Base-by-base conservation (phyloP, 2,113 vertebrate genomes). In the Crotalus helleri region DNA sequence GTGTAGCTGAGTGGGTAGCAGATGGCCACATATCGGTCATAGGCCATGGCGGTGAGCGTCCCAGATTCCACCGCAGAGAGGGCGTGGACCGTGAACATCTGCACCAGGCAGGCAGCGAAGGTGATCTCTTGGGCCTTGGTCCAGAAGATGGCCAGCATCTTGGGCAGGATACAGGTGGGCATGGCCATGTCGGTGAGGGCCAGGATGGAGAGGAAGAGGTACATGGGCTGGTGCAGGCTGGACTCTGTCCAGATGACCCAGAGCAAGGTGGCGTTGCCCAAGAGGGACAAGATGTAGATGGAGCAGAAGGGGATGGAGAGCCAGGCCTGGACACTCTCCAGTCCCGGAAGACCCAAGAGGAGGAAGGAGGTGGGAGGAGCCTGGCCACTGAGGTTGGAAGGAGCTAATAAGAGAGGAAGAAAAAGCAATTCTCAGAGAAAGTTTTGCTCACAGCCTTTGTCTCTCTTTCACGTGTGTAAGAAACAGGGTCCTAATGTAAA, bases 31-130 rank as follows among this genome's bases (percentile, higher is more conserved):
- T 97, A 98, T 0, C 96, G 93, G 93, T 97, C 97, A 0, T 97
- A 95, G 0, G 97, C 97, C 97, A 98, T 98, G 1, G 97, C 97
- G 93, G 97, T 91, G 57, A 98, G 93, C 0, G 97, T 96, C 0
- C 96, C 96, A 0, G 97, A 97, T 1, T 98, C 97, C 7, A 95
- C 92, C 0, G 94, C 96, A 93, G 96, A 97, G 90, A 95, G 95
- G 95, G 97, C 97, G 1, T 97, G 97, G 2, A 97, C 97, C 85
- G 97, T 96, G 94, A 97, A 97, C 96, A 98, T 98, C 95, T 98
- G 97, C 0, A 94, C 96, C 2, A 98, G 0, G 92, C 97, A 98
- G 88, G 95, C 97, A 0, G 97, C 94, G 0, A 97, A 97, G 58
- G 94, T 96, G 0, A 97, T 96, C 49, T 97, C 94, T 46, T 95